These are phyloP conservation scores for Amblyjoppa fuscipennis DNA, from an alignment of 2,888 invertebrate species.

Conservation along the genomic window DNA sequence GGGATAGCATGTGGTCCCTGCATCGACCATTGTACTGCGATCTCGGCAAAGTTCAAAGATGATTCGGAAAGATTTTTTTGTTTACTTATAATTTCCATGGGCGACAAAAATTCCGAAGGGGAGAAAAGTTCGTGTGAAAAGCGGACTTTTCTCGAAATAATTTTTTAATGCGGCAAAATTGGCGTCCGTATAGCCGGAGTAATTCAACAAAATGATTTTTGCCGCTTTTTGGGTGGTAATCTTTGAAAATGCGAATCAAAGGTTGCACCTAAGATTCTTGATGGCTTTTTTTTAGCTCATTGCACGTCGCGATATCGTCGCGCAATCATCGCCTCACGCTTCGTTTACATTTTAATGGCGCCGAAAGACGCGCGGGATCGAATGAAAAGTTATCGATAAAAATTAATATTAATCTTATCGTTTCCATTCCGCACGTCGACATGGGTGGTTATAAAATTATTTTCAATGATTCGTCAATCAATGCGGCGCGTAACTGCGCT, in stretches of 20 bases:
- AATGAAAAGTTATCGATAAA: conserved; percentile 55
- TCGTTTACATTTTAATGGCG: conserved; percentile 57
- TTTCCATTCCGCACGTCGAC: conserved; percentile 32
- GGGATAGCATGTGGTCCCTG: conserved; percentile 12
- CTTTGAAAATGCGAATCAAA: neutral
- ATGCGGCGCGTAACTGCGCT: neutral
- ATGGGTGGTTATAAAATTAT: conserved; percentile 41
- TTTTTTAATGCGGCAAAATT: too few relatives aligned
- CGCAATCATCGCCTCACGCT: conserved; percentile 13
- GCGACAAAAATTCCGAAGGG: too few relatives aligned
- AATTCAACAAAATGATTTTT: too few relatives aligned
- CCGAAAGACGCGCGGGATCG: conserved; percentile 15
- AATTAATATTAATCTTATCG: conserved; percentile 54
- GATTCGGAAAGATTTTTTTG: too few relatives aligned
- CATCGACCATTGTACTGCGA: neutral
- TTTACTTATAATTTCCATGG: neutral
- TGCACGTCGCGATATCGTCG: neutral
- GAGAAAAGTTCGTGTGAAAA: neutral
- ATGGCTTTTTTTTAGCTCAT: neutral
- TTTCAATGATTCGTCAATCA: neutral
- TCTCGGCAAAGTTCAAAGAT: too few relatives aligned
- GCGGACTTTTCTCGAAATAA: too few relatives aligned
- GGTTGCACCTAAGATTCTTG: neutral
- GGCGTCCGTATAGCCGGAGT: too few relatives aligned
- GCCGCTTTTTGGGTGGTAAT: too few relatives aligned